phyloP scores from a whole-genome alignment of 2,113 vertebrate species.

The Semicossyphus pulcher region DNA sequence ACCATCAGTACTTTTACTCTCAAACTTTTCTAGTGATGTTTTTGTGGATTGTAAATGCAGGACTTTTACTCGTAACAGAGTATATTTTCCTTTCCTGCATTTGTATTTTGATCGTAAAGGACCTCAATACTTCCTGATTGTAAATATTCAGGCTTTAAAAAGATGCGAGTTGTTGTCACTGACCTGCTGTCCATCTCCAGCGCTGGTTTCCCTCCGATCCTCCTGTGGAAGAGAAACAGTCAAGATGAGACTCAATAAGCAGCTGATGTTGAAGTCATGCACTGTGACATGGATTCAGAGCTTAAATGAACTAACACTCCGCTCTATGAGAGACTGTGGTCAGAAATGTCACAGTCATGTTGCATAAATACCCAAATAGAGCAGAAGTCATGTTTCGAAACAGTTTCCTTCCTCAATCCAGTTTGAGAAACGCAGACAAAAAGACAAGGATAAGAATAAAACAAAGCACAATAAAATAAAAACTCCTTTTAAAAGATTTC shows the following conservation, averaged over 20 bases:
- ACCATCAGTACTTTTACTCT: no score
- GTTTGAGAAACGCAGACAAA: not conserved
- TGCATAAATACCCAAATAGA: not conserved
- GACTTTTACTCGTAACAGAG: no score
- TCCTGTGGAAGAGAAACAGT: slow-evolving; percentile 43
- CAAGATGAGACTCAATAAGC: not conserved
- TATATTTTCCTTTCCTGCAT: no score
- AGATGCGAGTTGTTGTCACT: slow-evolving; percentile 12
- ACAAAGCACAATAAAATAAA: not conserved
- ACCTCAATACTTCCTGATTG: not conserved
- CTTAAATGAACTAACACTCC: not conserved
- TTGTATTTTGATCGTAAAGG: no score
- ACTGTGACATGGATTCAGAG: not conserved
- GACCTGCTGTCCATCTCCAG: slow-evolving; percentile 52
- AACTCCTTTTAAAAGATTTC: not conserved
- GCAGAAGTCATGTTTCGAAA: slow-evolving; percentile 26
- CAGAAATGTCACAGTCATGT: not conserved
- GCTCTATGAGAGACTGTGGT: not conserved
- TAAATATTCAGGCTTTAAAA: not conserved
- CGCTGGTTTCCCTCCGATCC: not conserved
- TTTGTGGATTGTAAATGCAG: no score
- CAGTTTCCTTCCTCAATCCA: slow-evolving; percentile 47
- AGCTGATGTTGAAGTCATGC: not conserved
- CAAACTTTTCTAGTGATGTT: no score
- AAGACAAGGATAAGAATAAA: not conserved